Base-by-base conservation (phyloP, 2,797 vertebrate species). In the Falco cherrug region DNA sequence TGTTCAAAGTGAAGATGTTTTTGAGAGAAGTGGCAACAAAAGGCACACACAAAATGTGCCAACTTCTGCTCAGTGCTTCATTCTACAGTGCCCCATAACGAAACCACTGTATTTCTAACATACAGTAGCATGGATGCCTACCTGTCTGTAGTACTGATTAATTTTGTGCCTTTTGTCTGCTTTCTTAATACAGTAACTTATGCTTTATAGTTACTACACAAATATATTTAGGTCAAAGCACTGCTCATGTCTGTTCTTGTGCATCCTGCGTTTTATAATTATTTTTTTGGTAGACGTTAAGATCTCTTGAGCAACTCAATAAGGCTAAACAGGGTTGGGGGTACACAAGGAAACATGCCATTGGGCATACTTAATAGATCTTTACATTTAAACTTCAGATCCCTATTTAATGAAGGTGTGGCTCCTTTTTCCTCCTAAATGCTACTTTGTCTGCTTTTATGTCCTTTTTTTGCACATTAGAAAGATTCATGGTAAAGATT, bases 141-240 rank as follows among this genome's bases (percentile, higher is more conserved):
- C 88, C 88, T 89, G 68, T 84, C 53, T 82, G 60, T 93, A 88
- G 94, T 91, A 90, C 90, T 7, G 59, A 47, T 67, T 95, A 12
- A 97, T 92, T 95, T 95, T 83, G 97, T 97, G 97, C 97, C 98
- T 98, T 98, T 97, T 79, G 94, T 94, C 96, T 94, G 96, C 96
- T 97, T 95, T 95, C 93, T 96, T 94, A 90, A 96, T 76, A 91
- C 86, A 83, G 5, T 24, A 87, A 89, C 81, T 95, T 93, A 67
- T 1, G 93, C 93, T 97, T 97, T 97, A 65, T 94, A 96, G 95
- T 21, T 81, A 75, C 33, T 81, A 93, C 93, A 95, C 74, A 81
- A 53, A 84, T 86, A 91, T 68, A 83, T 76, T 85, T 94, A 94
- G 65, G 94, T 94, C 81, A 78, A 89, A 97, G 84, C 75, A 24